Percentiles rank a stretch among this genome's conserved stretches.
Evolutionary conservation across 2,888 invertebrate species (phyloP).

Genomic region (Hirtodrosophila alboralis): DNA sequence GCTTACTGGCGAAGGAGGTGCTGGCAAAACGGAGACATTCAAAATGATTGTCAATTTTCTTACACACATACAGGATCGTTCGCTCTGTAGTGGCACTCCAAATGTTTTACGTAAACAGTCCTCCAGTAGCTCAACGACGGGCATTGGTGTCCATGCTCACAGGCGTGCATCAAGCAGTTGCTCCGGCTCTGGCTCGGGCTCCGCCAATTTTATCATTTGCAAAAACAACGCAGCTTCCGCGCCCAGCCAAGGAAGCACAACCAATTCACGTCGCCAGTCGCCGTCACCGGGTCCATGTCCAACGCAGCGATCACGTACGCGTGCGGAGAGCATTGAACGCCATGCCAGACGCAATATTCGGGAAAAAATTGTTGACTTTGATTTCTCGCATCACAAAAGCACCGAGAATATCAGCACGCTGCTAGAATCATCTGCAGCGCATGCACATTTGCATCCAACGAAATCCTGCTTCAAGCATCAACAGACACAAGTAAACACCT

Average conservation of each 20-base stretch:
- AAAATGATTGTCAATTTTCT: slow-evolving; percentile 93
- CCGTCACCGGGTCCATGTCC: slow-evolving; percentile 70
- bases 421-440: slow-evolving; percentile 57
- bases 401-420: slow-evolving; percentile 80
- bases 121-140: slow-evolving; percentile 57
- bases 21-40: slow-evolving; percentile 95
- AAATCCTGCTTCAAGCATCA: slow-evolving; percentile 84
- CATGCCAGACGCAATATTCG: slow-evolving; percentile 75
- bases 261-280: slow-evolving; percentile 79
- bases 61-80: slow-evolving; percentile 87
- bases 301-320: slow-evolving; percentile 66
- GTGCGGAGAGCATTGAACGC: slow-evolving; percentile 82
- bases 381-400: slow-evolving; percentile 84
- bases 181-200: slow-evolving; percentile 56
- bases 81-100: slow-evolving; percentile 41
- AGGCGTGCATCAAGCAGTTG: slow-evolving; percentile 82
- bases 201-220: slow-evolving; percentile 75
- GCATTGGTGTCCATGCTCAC: slow-evolving; percentile 56
- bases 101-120: slow-evolving; percentile 69
- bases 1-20: slow-evolving; percentile 92
- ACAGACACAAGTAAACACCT: slow-evolving; percentile 69
- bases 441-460: slow-evolving; percentile 67
- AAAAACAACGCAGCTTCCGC: slow-evolving; percentile 66
- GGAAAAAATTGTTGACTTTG: slow-evolving; percentile 84
- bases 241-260: slow-evolving; percentile 41